Evolutionary conservation across 2,797 vertebrate genomes (phyloP), one percentile per base, ranked within the genome.

Genomic region (Loriculus beryllinus): DNA sequence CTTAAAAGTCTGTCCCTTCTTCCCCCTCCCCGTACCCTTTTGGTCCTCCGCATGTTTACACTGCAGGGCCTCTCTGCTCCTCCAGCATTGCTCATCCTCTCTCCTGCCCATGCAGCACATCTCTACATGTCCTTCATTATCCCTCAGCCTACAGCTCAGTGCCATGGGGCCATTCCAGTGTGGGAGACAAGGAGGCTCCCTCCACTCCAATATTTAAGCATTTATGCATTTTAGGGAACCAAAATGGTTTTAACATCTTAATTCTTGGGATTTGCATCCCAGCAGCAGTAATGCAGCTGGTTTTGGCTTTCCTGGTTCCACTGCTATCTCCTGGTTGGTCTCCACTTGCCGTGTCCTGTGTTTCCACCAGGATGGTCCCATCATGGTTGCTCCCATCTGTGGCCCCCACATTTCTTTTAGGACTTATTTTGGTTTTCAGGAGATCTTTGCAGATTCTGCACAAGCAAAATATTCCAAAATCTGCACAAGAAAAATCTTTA

Each of bases 251-350:
- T 21, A 68, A 74, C 40, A 15, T 67, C 21, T 43, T 59, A 67
- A 57, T 51, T 86, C 16, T 72, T 69, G 11, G 48, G 31, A 16
- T 74, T 71, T 18, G 5, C 15, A 56, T 64, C 48, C 40, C 62
- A 81, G 40, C 4, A 33, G 47, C 26, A 77, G 10, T 7, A 7
- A 47, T 0, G 7, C 3, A 11, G 39, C 43, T 81, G 56, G 5
- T 70, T 79, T 70, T 6, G 7, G 33, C 59, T 88, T 65, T 87
- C 29, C 35, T 4, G 2, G 14, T 49, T 48, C 29, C 52, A 59
- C n/a, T 0, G 0, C 28, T 54, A 10, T 19, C 42, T 72, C 25
- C 39, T 9, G 3, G 8, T 76, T 7, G 26, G 20, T n/a, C 37
- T 90, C 33, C 25, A 35, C 26, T 70, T 79, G 20, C 35, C n/a